These are phyloP conservation scores for Myioborus melanocephalus DNA, from an alignment of 2,797 vertebrate species.

Conservation along the genomic window DNA sequence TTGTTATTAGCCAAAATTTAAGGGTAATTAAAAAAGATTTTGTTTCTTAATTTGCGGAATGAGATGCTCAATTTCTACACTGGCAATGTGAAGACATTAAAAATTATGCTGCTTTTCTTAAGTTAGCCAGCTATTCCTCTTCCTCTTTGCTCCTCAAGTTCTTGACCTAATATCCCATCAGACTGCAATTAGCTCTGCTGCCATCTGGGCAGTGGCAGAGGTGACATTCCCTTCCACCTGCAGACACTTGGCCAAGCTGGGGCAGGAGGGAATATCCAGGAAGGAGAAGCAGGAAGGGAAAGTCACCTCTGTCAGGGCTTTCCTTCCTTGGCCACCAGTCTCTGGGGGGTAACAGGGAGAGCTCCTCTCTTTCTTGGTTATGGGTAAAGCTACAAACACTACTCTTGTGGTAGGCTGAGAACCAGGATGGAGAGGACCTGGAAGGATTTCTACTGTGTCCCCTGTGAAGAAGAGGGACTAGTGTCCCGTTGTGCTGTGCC, in stretches of 20 bases:
- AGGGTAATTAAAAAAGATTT: background rate
- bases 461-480: rapidly evolving
- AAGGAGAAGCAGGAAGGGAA: rapidly evolving
- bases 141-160: background rate
- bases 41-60: background rate
- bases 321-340: background rate
- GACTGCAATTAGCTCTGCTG: background rate
- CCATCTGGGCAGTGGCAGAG: background rate
- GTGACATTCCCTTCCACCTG: background rate
- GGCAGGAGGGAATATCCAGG: background rate
- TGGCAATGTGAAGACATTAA: background rate
- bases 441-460: rapidly evolving
- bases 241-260: background rate
- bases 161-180: background rate
- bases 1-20: background rate
- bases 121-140: background rate
- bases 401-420: background rate
- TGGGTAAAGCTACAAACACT: rapidly evolving
- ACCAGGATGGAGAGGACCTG: background rate
- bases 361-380: background rate
- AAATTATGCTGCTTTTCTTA: background rate
- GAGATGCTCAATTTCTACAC: background rate
- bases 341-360: background rate
- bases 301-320: too few relatives aligned
- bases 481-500: rapidly evolving